Evolutionary conservation across 64 coral and sea anemone species (phyloP).

Genomic region (Cladopsammia gracilis): DNA sequence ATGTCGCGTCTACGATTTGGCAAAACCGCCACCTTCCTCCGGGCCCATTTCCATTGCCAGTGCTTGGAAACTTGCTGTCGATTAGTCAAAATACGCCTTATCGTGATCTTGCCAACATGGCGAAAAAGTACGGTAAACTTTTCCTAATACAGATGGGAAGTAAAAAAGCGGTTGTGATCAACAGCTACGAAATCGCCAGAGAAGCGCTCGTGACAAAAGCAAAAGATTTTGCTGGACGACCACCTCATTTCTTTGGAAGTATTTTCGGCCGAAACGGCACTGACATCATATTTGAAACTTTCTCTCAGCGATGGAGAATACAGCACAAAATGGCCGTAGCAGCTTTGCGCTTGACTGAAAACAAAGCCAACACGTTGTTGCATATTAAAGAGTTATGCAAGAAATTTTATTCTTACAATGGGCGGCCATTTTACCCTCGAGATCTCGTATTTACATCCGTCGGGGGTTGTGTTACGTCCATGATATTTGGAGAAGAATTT

Average conservation of each 20-base stretch:
- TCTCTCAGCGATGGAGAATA: constrained; percentile 6
- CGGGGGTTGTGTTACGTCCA: constrained; percentile 31
- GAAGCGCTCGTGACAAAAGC: constrained; percentile 60
- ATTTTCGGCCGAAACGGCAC: constrained; percentile 69
- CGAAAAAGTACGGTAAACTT: constrained; percentile 77
- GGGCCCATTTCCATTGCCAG: constrained; percentile 83
- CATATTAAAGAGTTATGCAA: constrained; percentile 28
- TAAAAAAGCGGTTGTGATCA: constrained; percentile 68
- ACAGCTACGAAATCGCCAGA: constrained; percentile 51
- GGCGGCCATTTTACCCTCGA: background rate
- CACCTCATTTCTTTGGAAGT: constrained; percentile 59
- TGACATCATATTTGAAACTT: constrained; percentile 55
- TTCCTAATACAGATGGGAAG: constrained; percentile 63
- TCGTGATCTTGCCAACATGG: constrained; percentile 57
- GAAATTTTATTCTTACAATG: background rate
- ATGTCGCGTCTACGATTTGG: background rate
- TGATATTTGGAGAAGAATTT: constrained; percentile 51
- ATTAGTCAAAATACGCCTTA: constrained; percentile 34
- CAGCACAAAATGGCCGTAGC: constrained; percentile 44
- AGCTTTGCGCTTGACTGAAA: constrained; percentile 19
- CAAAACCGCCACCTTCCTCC: constrained; percentile 40
- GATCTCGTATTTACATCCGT: constrained; percentile 23
- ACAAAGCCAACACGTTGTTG: constrained; percentile 12
- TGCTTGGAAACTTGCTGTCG: constrained; percentile 80
- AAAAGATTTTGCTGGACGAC: constrained; percentile 75